Conservation (phyloP, 2,888 invertebrate species). For the Dasysyrphus albostriatus region DNA sequence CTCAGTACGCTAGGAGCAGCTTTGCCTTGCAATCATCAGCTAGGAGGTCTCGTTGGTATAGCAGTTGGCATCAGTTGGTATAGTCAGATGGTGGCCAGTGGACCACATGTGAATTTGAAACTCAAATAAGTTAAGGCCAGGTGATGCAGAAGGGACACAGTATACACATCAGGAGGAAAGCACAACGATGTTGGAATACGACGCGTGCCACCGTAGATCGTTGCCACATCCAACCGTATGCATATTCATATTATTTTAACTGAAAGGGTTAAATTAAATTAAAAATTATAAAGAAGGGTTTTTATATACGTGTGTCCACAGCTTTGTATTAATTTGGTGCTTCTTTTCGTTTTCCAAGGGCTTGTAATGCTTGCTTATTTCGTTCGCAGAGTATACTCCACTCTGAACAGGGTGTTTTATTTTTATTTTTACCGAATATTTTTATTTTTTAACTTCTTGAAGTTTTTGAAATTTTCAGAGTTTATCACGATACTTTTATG, state of each 20-base stretch:
- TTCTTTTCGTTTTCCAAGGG: not conserved
- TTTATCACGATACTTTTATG: too few species aligned
- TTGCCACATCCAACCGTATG: constrained; percentile 58
- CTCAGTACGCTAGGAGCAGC: constrained; percentile 51
- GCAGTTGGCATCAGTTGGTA: too few species aligned
- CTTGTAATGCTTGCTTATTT: constrained; percentile 24
- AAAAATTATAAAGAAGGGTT: constrained; percentile 72
- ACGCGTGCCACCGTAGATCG: constrained; percentile 67
- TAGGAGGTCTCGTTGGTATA: not conserved
- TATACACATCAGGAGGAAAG: not conserved
- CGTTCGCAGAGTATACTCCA: not conserved
- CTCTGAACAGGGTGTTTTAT: constrained; percentile 10
- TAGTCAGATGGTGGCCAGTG: constrained; percentile 27
- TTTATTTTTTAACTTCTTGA: too few species aligned
- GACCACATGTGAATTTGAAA: constrained; percentile 70
- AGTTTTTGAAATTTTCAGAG: too few species aligned
- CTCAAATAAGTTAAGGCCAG: constrained; percentile 46
- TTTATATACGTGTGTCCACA: constrained; percentile 61
- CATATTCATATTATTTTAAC: constrained; percentile 66
- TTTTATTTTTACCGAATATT: not conserved
- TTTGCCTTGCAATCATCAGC: constrained; percentile 36
- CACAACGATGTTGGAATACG: constrained; percentile 21
- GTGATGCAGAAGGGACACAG: constrained; percentile 2
- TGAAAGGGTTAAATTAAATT: constrained; percentile 74
- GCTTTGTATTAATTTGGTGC: constrained; percentile 48